Percentiles rank a stretch among this genome's conserved stretches.
phyloP scores from a whole-genome alignment of 1,140 invertebrate genomes.

The Pteromalus puparum region DNA sequence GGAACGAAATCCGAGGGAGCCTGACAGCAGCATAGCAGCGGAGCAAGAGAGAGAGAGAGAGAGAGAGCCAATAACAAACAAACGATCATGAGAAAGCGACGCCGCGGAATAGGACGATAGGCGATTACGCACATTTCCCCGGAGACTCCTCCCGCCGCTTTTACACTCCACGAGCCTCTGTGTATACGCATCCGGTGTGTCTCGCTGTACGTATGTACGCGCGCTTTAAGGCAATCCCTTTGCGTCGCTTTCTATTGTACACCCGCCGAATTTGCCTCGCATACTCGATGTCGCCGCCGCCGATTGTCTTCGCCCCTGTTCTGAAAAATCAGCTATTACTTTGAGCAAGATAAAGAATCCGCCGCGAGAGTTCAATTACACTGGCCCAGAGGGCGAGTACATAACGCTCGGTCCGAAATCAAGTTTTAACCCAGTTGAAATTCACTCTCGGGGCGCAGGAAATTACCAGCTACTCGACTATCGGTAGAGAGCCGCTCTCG shows the following conservation, averaged over 20 bases:
- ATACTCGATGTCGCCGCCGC: not conserved
- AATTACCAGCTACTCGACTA: not conserved
- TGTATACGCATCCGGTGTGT: not conserved
- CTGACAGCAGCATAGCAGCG: not conserved
- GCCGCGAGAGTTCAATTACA: no score
- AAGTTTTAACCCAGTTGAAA: not conserved
- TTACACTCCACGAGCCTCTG: slow-evolving; percentile 41
- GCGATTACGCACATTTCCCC: slow-evolving; percentile 75
- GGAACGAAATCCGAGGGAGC: slow-evolving; percentile 1
- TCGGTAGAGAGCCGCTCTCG: no score
- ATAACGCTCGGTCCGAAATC: not conserved
- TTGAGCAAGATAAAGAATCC: no score
- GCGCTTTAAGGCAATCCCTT: slow-evolving; percentile 1
- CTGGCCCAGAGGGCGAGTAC: not conserved
- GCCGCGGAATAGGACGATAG: slow-evolving; percentile 63
- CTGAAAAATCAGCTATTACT: no score
- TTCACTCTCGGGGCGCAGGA: not conserved
- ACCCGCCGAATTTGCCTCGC: not conserved
- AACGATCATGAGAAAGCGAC: slow-evolving; percentile 65
- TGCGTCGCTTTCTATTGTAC: not conserved
- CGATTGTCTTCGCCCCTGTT: not conserved
- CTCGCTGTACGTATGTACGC: slow-evolving; percentile 7
- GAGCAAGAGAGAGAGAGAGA: not conserved
- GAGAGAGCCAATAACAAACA: slow-evolving; percentile 62
- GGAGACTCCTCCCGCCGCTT: slow-evolving; percentile 57